Evolutionary conservation across 2,113 vertebrate species (phyloP).

Genomic region (Noctilio leporinus): DNA sequence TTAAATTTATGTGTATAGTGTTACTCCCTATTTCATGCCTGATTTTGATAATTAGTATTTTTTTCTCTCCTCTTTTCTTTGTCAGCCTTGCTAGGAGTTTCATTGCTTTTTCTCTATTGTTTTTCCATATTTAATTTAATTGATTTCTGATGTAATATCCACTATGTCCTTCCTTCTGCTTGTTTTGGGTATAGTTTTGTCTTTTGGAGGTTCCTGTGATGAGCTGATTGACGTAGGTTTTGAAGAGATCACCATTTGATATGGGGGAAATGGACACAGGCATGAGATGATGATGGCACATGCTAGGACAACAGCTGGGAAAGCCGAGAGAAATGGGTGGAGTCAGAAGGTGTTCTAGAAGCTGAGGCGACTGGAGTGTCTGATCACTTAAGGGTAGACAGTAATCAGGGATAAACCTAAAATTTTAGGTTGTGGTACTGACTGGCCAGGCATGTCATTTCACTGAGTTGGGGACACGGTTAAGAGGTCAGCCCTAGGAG

Average conservation of each 20-base stretch:
- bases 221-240: not conserved
- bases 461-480: not conserved
- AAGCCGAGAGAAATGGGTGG: not conserved
- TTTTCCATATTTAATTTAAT: not conserved
- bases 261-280: not conserved
- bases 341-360: not conserved
- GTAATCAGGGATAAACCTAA: not conserved
- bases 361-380: not conserved
- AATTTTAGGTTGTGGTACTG: not conserved
- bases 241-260: not conserved
- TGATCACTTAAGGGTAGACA: not conserved
- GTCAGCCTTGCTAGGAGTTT: not conserved
- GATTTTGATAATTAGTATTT: not conserved
- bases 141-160: not conserved
- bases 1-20: not conserved
- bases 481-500: not conserved
- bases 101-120: not conserved
- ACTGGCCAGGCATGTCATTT: not conserved
- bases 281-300: fast-evolving
- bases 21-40: not conserved
- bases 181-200: not conserved
- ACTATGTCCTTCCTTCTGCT: not conserved
- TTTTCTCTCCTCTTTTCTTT: not conserved
- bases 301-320: not conserved
- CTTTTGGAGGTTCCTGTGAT: not conserved